Evolutionary conservation across 2,113 vertebrate genomes (phyloP), one percentile per base, ranked within the genome.

Genomic region (Hypocryptadius cinnamomeus): DNA sequence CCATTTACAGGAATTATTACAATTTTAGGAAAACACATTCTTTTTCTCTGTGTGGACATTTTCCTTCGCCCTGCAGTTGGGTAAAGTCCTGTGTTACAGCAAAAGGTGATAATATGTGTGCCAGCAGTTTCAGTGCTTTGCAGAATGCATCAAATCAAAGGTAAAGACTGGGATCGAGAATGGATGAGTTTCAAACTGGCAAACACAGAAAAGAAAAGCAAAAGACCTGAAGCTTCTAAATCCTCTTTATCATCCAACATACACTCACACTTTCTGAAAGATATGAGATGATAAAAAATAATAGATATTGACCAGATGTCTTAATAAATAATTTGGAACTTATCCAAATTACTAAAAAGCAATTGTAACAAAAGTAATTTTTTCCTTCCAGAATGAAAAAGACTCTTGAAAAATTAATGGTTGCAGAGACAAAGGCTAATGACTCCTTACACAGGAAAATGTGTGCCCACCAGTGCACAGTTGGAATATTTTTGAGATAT

Each of bases 401-500:
- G 39, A 85, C 30, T 88, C 39, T 86, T 95, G 47, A 92, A 92
- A 90, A 92, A 88, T 71, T 84, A 90, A 89, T 86, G 64, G 69
- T 35, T 88, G 31, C 77, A 71, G 90, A 90, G 72, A 94, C 68
- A 92, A 92, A 89, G 88, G 65, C 83, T 81, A 92, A 80, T 74
- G 79, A 83, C 33, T 94, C 71, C 84, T 94, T 63, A 78, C 22
- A 73, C 4, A 71, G 79, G 77, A 92, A 86, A 92, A 84, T 19
- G 40, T 21, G 56, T 80, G 71, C 50, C 39, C 8, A 7, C 5
- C 15, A 95, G 54, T 18, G 59, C 54, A 72, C 20, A 54, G 30
- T 8, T 72, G 33, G 79, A 91, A 5, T 80, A 63, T 61, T 73
- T 91, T 47, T 80, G 82, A 82, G 64, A 80, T 53, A 4, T 9